Base-by-base conservation (phyloP, 2,888 invertebrate genomes). In the Anthrax anthrax region DNA sequence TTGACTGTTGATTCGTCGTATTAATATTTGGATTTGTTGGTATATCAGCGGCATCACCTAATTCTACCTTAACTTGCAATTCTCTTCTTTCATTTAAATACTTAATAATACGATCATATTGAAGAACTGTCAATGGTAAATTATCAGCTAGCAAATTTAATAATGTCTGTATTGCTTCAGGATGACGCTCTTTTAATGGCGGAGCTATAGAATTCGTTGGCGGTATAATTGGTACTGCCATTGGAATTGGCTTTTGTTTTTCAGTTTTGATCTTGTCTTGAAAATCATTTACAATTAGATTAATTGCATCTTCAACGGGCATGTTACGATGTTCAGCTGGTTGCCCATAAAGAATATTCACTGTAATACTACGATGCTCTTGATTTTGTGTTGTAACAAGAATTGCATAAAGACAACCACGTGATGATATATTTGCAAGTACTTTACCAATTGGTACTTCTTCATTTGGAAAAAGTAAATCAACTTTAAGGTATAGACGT, bases 311-410 rank as follows among this genome's bases (percentile, higher is more conserved):
- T 47, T 95, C 92, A 37, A 92, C 63, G 0, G 92, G 92, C 90
- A 95, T 95, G 70, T 95, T 94, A 56, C 95, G 80, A 68, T 95
- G 95, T 62, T 94, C 95, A 81, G 73, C 53, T 0, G 91, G 89
- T 53, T 88, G 70, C 18, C 92, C 94, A 40, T 41, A 41, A 13
- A 46, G 41, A n/a, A 95, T 86, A 54, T 91, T 91, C 14, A 95
- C 72, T 1, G 92, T 95, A 42, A 94, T 71, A 51, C 91, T 91
- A 56, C 81, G 77, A 56, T 88, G 80, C 54, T 85, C 81, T 61
- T 88, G 86, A 62, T 95, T 91, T 58, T 83, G 81, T 1, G 83
- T 83, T 65, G 83, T 86, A 0, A 94, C 79, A 16, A 92, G 74
- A 51, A 94, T 82, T 0, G 91, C 91, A 68, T 88, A 95, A 2